Evolutionary conservation across 2,113 vertebrate species (phyloP), one percentile per base, ranked within the genome.

Genomic region (Turdus rufiventris): DNA sequence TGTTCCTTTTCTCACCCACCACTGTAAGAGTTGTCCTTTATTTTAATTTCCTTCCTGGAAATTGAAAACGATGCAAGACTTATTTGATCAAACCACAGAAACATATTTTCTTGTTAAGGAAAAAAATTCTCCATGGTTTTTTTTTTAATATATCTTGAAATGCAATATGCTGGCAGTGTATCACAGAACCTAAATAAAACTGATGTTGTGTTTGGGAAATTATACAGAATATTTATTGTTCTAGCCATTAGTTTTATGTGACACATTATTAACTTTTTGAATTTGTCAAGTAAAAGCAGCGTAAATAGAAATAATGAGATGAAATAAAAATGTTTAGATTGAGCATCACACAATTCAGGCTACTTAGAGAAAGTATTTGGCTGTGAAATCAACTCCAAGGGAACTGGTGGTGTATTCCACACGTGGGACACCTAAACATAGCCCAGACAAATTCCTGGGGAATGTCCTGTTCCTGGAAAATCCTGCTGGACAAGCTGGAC

Each of bases 21-120:
- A 38, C 56, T 24, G 0, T 62, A 61, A 67, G 57, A 57, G 58
- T 81, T 90, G 84, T 74, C 42, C 63, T 96, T 91, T 91, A 78
- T 94, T 95, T 94, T 89, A 89, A 96, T 95, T 89, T 89, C 74
- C 85, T 85, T 82, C 18, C 71, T 96, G 81, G 85, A 95, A 95
- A 95, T 91, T 70, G 91, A 89, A 97, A 96, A 73, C 57, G 47
- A 29, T 70, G 15, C 65, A 72, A 79, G 45, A 86, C 71, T 91
- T 92, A 76, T 84, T 96, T 88, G 89, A 73, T 65, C 88, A 76
- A 91, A 82, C 50, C 63, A 85, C 43, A 85, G 71, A 93, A 94
- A 76, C 34, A 73, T 65, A 33, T 88, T 90, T 93, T 87, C 73
- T 82, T 78, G 65, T 91, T 92, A 84, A 83, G 58, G 77, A 63